Conservation (phyloP, 2,888 invertebrate species). For the Orthosia gothica region DNA sequence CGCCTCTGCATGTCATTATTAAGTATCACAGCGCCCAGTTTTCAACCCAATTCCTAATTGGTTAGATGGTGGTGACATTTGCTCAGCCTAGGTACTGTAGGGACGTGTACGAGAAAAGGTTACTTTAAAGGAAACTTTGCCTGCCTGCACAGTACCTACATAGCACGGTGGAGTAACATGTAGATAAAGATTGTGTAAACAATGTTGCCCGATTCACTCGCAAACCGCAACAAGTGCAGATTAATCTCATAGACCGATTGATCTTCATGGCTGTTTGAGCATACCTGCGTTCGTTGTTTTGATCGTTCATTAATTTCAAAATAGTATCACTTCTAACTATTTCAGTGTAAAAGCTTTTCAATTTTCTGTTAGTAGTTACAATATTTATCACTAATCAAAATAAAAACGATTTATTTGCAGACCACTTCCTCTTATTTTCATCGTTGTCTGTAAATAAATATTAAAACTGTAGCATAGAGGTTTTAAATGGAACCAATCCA, state of each 20-base stretch:
- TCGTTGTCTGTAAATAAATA: background rate
- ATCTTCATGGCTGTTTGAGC: background rate
- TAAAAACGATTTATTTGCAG: too few species aligned
- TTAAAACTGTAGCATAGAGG: constrained; percentile 13
- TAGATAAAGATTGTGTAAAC: background rate
- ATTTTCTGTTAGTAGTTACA: background rate
- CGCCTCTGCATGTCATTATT: too few species aligned
- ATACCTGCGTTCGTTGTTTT: too few species aligned
- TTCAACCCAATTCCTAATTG: too few species aligned
- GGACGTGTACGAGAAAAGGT: too few species aligned
- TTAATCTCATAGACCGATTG: background rate
- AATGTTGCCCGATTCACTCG: constrained; percentile 1
- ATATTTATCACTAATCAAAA: too few species aligned
- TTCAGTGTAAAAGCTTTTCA: background rate
- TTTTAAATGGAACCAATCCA: constrained; percentile 51
- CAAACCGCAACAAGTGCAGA: background rate
- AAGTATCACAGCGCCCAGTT: too few species aligned
- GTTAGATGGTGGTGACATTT: constrained; percentile 14
- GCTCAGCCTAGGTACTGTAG: too few species aligned
- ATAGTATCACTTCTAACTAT: background rate
- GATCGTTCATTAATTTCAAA: background rate
- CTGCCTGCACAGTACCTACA: background rate
- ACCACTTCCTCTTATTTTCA: background rate
- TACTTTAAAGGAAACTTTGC: too few species aligned
- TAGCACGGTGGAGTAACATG: background rate